Evolutionary conservation across 1,140 invertebrate species (phyloP).

Genomic region (Patella vulgata): DNA sequence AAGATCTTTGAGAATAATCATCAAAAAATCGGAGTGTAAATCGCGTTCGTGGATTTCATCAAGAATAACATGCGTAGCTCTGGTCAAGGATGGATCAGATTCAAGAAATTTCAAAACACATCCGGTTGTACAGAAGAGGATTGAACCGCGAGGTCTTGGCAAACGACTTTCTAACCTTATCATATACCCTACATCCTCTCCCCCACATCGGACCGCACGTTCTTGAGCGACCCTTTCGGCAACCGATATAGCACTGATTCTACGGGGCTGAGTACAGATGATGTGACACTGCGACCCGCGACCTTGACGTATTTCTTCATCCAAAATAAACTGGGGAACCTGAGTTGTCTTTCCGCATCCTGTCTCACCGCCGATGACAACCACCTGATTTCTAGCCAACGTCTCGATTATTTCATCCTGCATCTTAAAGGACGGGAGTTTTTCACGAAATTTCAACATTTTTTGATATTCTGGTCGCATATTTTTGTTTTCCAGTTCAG

Average conservation of each 20-base stretch:
- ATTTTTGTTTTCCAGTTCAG: constrained; percentile 21
- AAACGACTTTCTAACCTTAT: constrained; percentile 61
- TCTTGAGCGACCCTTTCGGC: constrained; percentile 62
- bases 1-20: constrained; percentile 83
- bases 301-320: constrained; percentile 77
- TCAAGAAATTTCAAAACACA: constrained; percentile 64
- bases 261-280: constrained; percentile 89
- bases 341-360: constrained; percentile 68
- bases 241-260: constrained; percentile 87
- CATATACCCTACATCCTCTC: constrained; percentile 72
- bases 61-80: constrained; percentile 75
- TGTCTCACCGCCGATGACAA: constrained; percentile 65
- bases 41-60: constrained; percentile 82
- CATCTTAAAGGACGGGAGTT: constrained; percentile 54
- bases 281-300: constrained; percentile 81
- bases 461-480: constrained; percentile 28
- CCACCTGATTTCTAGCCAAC: constrained; percentile 53
- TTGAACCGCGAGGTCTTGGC: constrained; percentile 85
- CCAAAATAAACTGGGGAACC: constrained; percentile 89
- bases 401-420: constrained; percentile 47
- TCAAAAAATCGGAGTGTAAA: constrained; percentile 81
- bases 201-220: constrained; percentile 70
- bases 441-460: constrained; percentile 53
- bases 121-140: constrained; percentile 85
- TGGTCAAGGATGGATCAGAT: constrained; percentile 61